Evolutionary conservation across 2,888 invertebrate species (phyloP), one percentile per base, ranked within the genome.

Genomic region (Celastrina argiolus): DNA sequence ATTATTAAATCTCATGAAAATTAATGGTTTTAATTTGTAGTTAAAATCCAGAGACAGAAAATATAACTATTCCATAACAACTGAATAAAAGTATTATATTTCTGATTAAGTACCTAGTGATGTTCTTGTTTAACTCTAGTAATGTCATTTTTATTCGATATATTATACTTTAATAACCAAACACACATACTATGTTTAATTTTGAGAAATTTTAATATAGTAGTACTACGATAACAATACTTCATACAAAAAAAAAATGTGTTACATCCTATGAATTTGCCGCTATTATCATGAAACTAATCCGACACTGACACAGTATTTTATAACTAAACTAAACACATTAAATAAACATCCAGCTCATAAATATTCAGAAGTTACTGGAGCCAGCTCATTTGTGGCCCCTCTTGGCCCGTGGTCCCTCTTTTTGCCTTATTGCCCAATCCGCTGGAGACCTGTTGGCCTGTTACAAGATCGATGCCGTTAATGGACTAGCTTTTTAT

Each of bases 301-400:
- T 22, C 63, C 59, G 69, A 64, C 64, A 67, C 65, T 69, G 66
- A 66, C 67, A 61, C 51, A 65, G 61, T 70, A 65, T 58, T 42
- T 66, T 73, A 66, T 72, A 77, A 77, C 74, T 79, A 81, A 81
- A 78, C 76, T 80, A 81, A 81, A 78, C 76, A 74, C 78, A 84
- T 85, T 81, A 85, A 76, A 74, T 75, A 76, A 81, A 80, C 74
- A 80, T 79, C 79, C 75, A 74, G 77, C 85, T 89, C 87, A 90
- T 90, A 89, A 91, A 91, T 91, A 91, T 91, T 88, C 89, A 91
- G 74, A 75, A 83, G 89, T 83, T 82, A 88, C 82, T 78, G 73
- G 85, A 88, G 87, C 85, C 81, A 87, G 79, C 86, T 90, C 90
- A 90, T 90, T 90, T 85, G 76, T 76, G 80, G 81, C 82, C 87